Percentiles rank a stretch among this genome's conserved stretches.
phyloP scores from a whole-genome alignment of 1,140 invertebrate species.

The Hycleus phaleratus region DNA sequence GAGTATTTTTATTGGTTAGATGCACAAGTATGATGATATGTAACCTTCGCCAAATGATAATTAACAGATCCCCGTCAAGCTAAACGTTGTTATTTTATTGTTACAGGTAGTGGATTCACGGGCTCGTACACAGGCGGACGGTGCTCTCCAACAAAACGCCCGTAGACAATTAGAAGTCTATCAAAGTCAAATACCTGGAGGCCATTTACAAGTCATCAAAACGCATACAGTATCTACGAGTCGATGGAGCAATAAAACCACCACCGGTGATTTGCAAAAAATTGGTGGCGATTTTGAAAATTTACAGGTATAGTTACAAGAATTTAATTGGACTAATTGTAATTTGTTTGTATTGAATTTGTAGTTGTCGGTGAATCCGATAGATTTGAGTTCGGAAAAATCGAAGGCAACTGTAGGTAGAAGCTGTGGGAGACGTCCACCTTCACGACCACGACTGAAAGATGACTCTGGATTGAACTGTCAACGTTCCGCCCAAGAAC shows the following conservation, averaged over 20 bases:
- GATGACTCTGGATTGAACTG: constrained; percentile 17
- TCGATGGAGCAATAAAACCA: constrained; percentile 39
- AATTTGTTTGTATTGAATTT: constrained; percentile 26
- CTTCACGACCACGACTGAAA: constrained; percentile 37
- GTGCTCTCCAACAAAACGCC: constrained; percentile 42
- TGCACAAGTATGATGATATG: constrained; percentile 12
- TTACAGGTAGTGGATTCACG: constrained; percentile 47
- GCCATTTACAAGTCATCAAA: constrained; percentile 46
- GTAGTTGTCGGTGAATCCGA: constrained; percentile 45
- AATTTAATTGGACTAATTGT: constrained; percentile 4
- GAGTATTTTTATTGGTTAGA: no score
- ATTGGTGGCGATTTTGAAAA: constrained; percentile 29
- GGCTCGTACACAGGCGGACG: constrained; percentile 39
- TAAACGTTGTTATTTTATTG: constrained; percentile 6
- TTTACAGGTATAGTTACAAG: constrained; percentile 29
- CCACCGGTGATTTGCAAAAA: not conserved
- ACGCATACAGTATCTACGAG: constrained; percentile 46
- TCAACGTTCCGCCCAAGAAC: constrained; percentile 22
- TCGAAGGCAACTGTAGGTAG: constrained; percentile 44
- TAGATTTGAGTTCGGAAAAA: constrained; percentile 45
- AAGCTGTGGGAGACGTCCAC: constrained; percentile 43
- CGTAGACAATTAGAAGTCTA: constrained; percentile 48
- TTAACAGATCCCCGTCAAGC: not conserved
- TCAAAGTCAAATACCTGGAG: constrained; percentile 43
- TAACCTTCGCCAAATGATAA: constrained; percentile 23